phyloP scores from a whole-genome alignment of 2,888 invertebrate species.

The Hermaeophaga mercurialis region DNA sequence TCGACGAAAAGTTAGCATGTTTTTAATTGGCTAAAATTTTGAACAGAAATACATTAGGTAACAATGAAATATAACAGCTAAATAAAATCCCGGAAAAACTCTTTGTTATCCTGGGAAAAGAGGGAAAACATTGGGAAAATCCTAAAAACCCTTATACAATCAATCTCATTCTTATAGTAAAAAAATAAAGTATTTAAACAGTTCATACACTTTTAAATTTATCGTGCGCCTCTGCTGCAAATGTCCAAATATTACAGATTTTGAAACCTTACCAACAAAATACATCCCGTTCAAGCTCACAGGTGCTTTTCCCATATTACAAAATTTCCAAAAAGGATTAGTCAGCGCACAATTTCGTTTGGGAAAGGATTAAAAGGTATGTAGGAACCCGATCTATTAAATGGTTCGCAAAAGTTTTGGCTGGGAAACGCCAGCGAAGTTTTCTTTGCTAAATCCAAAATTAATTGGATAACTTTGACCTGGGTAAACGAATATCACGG shows the following conservation, averaged over 20 bases:
- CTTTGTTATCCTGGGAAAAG: too few relatives aligned
- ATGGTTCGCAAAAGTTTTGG: slow-evolving; percentile 24
- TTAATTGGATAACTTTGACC: slow-evolving; percentile 29
- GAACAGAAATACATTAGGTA: too few relatives aligned
- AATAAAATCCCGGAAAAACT: too few relatives aligned
- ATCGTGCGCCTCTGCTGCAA: too few relatives aligned
- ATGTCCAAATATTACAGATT: not conserved
- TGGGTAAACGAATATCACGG: not conserved
- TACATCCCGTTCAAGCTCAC: not conserved
- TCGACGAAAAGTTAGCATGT: too few relatives aligned
- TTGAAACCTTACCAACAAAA: not conserved
- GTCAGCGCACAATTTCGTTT: slow-evolving; percentile 26
- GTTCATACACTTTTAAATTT: too few relatives aligned
- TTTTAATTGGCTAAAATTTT: too few relatives aligned
- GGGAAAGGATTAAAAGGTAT: slow-evolving; percentile 23
- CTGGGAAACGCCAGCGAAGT: slow-evolving; percentile 20
- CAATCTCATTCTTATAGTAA: too few relatives aligned
- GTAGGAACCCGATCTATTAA: slow-evolving; percentile 27
- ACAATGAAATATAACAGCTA: too few relatives aligned
- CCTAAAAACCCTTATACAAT: too few relatives aligned
- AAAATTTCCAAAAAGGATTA: slow-evolving; percentile 29
- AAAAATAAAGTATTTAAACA: too few relatives aligned
- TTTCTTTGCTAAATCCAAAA: slow-evolving; percentile 24
- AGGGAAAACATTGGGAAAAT: too few relatives aligned
- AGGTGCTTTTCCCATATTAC: slow-evolving; percentile 19